These are phyloP conservation scores for Pardosa pseudoannulata DNA, from an alignment of 2,888 invertebrate genomes.

Conservation along the genomic window DNA sequence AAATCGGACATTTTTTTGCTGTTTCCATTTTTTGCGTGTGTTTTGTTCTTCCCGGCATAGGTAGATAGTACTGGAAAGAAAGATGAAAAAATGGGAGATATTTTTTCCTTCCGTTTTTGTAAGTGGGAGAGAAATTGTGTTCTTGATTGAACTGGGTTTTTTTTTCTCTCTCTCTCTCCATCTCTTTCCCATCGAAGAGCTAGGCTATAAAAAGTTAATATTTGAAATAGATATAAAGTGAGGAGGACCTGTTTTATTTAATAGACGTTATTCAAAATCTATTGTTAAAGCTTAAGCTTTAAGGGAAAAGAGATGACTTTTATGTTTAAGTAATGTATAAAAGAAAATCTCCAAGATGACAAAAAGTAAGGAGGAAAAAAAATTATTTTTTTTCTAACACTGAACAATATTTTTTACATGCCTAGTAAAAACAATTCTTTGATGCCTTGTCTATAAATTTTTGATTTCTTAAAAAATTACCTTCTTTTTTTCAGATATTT, in stretches of 20 bases:
- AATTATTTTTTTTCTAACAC: too few relatives aligned
- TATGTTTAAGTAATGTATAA: not conserved
- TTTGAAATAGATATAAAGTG: not conserved
- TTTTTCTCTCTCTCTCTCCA: not conserved
- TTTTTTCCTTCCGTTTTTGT: constrained; percentile 25
- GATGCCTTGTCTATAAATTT: too few relatives aligned
- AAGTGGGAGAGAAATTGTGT: constrained; percentile 22
- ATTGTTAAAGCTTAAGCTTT: not conserved
- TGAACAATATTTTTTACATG: too few relatives aligned
- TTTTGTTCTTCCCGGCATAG: constrained; percentile 8
- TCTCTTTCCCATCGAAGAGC: too few relatives aligned
- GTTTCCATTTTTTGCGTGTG: not conserved
- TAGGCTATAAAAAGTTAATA: not conserved
- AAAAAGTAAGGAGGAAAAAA: too few relatives aligned
- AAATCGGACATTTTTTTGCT: constrained; percentile 34
- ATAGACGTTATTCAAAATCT: not conserved
- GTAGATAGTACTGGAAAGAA: constrained; percentile 28
- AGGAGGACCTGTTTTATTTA: not conserved
- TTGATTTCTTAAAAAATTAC: too few relatives aligned
- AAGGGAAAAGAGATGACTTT: not conserved
- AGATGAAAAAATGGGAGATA: constrained; percentile 37
- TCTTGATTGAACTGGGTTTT: not conserved
- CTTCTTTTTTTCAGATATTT: too few relatives aligned
- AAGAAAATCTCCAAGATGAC: not conserved
- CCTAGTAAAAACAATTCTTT: too few relatives aligned